These are phyloP conservation scores for Sigmodon hispidus DNA, from an alignment of 2,113 vertebrate genomes.

Conservation along the genomic window DNA sequence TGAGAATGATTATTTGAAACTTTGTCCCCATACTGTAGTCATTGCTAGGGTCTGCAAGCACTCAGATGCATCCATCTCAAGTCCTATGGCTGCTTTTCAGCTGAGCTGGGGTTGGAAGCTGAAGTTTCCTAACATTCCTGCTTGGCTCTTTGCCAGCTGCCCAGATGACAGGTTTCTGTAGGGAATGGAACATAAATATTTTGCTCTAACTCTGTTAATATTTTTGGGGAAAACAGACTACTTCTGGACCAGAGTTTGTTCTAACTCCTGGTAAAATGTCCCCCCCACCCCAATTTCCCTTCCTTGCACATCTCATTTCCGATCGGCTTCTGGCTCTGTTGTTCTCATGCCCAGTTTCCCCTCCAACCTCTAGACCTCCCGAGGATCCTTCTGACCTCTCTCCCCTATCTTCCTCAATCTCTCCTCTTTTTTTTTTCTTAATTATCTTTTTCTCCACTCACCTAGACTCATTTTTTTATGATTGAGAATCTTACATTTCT, in stretches of 20 bases:
- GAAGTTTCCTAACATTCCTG: slow-evolving; percentile 61
- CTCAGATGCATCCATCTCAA: not conserved
- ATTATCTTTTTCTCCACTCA: not conserved
- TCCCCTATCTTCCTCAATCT: not conserved
- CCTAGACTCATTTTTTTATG: not conserved
- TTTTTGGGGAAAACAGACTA: slow-evolving; percentile 42
- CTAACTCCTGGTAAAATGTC: not conserved
- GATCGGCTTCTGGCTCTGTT: not conserved
- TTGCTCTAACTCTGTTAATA: slow-evolving; percentile 52
- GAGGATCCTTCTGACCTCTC: not conserved
- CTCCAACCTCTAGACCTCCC: not conserved
- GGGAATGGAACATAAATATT: slow-evolving; percentile 50
- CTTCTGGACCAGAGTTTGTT: slow-evolving; percentile 18
- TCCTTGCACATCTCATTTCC: not conserved
- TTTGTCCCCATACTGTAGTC: not conserved
- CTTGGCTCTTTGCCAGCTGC: not conserved
- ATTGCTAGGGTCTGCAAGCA: not conserved
- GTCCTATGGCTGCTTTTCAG: not conserved
- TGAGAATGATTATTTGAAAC: not conserved
- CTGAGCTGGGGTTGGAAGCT: slow-evolving; percentile 32
- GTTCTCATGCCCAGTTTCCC: not conserved
- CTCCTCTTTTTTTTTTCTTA: not conserved
- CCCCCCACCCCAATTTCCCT: not conserved
- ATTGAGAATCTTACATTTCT: not conserved
- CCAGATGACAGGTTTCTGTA: slow-evolving; percentile 25